Percentiles rank a stretch among this genome's conserved stretches.
phyloP scores from a whole-genome alignment of 2,888 invertebrate genomes.

The Poecilus cupreus region DNA sequence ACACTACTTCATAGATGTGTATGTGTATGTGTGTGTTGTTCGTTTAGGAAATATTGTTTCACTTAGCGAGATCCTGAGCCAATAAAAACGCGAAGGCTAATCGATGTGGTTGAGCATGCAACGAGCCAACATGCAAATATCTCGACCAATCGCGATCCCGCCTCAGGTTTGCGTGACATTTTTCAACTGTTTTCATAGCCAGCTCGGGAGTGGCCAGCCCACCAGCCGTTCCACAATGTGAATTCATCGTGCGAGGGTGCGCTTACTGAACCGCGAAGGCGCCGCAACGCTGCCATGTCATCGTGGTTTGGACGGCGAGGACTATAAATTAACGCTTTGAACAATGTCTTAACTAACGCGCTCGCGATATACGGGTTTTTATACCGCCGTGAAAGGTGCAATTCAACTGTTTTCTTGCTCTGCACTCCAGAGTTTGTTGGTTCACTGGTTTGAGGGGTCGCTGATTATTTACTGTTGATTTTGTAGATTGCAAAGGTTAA shows the following conservation, averaged over 20 bases:
- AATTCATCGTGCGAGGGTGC: conserved; percentile 21
- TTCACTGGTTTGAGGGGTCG: conserved; percentile 21
- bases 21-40: background rate
- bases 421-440: background rate
- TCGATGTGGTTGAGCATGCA: conserved; percentile 56
- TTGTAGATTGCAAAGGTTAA: conserved; percentile 46
- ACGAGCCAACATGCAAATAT: conserved; percentile 58
- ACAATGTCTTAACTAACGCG: conserved; percentile 57
- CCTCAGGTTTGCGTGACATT: conserved; percentile 56
- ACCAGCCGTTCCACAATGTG: conserved; percentile 26
- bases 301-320: conserved; percentile 18
- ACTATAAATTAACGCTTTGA: conserved; percentile 52
- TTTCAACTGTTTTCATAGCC: conserved; percentile 58
- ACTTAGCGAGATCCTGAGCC: conserved; percentile 54
- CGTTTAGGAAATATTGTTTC: conserved; percentile 59
- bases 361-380: background rate
- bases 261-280: background rate
- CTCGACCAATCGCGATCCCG: conserved; percentile 51
- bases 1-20: too few species aligned
- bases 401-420: background rate
- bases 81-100: conserved; percentile 58
- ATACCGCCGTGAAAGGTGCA: conserved; percentile 8
- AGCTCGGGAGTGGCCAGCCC: conserved; percentile 53
- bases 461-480: conserved; percentile 2
- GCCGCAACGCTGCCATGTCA: background rate